Evolutionary conservation across 2,797 vertebrate species (phyloP).

Genomic region (Nannoperca obscura): DNA sequence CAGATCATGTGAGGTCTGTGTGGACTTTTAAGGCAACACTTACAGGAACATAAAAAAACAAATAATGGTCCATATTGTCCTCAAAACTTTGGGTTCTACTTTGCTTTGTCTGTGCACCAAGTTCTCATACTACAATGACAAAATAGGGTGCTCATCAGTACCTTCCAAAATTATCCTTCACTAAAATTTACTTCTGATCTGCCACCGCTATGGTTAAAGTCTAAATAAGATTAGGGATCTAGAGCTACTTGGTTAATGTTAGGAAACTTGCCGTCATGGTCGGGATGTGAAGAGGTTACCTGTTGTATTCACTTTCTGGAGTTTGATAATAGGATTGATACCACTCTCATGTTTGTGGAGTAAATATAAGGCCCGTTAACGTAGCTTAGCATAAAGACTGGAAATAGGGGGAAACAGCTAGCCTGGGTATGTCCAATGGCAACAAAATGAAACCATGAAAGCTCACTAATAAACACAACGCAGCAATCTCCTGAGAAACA

Average conservation of each 20-base stretch:
- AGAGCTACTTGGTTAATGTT: not conserved
- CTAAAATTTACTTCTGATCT: not conserved
- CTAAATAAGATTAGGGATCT: not conserved
- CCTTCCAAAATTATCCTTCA: not conserved
- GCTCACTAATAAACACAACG: not conserved
- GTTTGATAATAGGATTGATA: not conserved
- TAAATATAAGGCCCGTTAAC: not conserved
- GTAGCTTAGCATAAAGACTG: constrained; percentile 11
- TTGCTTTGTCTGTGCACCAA: constrained; percentile 10
- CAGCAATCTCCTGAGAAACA: not conserved
- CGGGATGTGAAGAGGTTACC: too few species aligned
- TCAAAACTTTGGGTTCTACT: not conserved
- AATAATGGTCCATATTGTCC: not conserved
- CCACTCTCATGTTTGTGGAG: not conserved
- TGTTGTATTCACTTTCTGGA: not conserved
- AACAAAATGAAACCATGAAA: not conserved
- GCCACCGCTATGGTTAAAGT: not conserved
- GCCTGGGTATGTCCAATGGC: not conserved
- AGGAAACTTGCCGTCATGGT: not conserved
- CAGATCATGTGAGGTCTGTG: constrained; percentile 1
- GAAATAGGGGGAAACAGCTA: not conserved
- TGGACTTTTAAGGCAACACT: constrained; percentile 18
- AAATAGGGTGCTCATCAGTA: not conserved
- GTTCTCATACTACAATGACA: not conserved
- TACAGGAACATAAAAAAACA: not conserved